Evolutionary conservation across 2,797 vertebrate genomes (phyloP), one percentile per base, ranked within the genome.

Genomic region (Denticeps clupeoides): DNA sequence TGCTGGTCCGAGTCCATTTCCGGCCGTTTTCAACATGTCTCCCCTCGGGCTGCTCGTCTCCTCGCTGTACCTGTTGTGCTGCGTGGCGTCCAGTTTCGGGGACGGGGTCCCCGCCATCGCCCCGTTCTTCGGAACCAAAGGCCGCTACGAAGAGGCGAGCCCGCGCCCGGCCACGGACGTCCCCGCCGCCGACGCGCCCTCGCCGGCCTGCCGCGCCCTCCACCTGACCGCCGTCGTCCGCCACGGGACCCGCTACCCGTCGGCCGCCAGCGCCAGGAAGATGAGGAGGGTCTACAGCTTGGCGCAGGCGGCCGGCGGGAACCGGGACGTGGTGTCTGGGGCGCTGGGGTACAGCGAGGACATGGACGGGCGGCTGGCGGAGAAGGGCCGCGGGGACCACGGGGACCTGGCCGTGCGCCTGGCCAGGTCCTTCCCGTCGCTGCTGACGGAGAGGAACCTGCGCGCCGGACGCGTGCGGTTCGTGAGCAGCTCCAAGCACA

Each of bases 81-180:
- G 7, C 3, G 12, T 15, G 35, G 15, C 4, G 18, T 13, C 15
- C 7, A 18, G 8, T 4, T 9, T 7, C 32, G 7, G 7, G 16
- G 16, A 6, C 4, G 29, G 53, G 0, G 64, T 75, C 12, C 81
- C 81, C 10, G 46, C 47, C 1, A 66, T 93, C 5, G 85, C 81
- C 5, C 60, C 67, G 12, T 87, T 87, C 57, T 94, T 93, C 66
- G 85, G 76, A 58, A 93, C 88, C 0, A 95, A 95, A 72, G 86
- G 83, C 1, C 80, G 89, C 25, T 95, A 95, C 18, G 88, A 93
- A 60, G 90, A 93, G 53, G 80, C 87, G 37, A 91, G 89, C 51
- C 79, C 75, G 0, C 35, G 86, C 32, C 77, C 88, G 18, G 22
- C 55, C 15, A 42, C 43, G 1, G 76, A 88, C 51, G 72, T 82